Conservation (phyloP, 1,140 invertebrate genomes). For the Apolygus lucorum region DNA sequence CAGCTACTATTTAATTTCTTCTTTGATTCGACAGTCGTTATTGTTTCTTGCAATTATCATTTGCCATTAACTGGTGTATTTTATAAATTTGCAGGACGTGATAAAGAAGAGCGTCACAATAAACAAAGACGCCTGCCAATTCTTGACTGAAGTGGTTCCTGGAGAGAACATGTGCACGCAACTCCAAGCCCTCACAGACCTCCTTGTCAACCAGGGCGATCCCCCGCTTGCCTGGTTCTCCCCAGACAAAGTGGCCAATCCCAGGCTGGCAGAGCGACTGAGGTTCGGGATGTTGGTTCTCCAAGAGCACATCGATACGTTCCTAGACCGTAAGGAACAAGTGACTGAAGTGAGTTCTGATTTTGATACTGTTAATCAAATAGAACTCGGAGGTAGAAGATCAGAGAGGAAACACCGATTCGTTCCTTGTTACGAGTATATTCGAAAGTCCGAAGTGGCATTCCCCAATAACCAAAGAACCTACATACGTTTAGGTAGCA, state of each 20-base stretch:
- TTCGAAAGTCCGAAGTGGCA: too few relatives aligned
- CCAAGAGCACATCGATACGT: slow-evolving; percentile 90
- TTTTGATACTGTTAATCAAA: too few relatives aligned
- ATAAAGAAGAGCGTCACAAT: slow-evolving; percentile 47
- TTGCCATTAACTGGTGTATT: too few relatives aligned
- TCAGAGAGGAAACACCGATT: too few relatives aligned
- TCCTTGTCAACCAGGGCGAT: slow-evolving; percentile 51
- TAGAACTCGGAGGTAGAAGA: too few relatives aligned
- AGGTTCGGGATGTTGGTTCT: slow-evolving; percentile 87
- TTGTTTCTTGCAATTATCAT: too few relatives aligned
- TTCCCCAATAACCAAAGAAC: too few relatives aligned
- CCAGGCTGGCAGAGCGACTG: slow-evolving; percentile 63
- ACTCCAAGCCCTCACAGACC: slow-evolving; percentile 53
- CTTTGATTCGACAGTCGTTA: too few relatives aligned
- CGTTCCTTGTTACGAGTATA: too few relatives aligned
- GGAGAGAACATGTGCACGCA: slow-evolving; percentile 40
- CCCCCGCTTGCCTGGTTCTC: slow-evolving; percentile 67
- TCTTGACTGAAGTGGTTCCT: slow-evolving; percentile 38
- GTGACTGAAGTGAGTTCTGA: slow-evolving; percentile 66
- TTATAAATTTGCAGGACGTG: slow-evolving; percentile 48
- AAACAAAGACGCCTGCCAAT: slow-evolving; percentile 45
- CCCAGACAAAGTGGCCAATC: slow-evolving; percentile 46
- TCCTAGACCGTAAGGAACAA: slow-evolving; percentile 83
- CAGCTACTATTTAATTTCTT: too few relatives aligned
- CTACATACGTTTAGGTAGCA: too few relatives aligned